Conservation (phyloP, 2,888 invertebrate species). For the Spisula subtruncata region DNA sequence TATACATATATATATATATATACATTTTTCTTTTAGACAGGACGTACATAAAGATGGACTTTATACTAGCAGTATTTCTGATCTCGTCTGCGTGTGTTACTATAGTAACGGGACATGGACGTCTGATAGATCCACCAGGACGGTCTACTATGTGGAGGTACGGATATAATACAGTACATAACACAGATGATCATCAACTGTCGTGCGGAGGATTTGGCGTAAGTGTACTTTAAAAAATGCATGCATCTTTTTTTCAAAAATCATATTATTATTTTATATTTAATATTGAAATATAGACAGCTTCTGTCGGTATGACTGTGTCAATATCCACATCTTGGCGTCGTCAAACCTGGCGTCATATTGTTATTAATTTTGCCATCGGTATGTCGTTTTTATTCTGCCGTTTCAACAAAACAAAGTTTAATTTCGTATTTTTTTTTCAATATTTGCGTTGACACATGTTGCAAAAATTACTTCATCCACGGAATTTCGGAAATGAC, state of each 20-base stretch:
- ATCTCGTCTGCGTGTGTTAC: not conserved
- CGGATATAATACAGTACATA: slow-evolving; percentile 96
- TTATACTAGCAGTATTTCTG: not conserved
- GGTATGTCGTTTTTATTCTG: too few species aligned
- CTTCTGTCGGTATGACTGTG: not conserved
- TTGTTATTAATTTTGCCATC: too few species aligned
- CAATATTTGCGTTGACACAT: too few species aligned
- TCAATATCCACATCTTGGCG: too few species aligned
- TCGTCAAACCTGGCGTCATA: too few species aligned
- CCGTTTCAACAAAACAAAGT: too few species aligned
- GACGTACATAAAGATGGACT: not conserved
- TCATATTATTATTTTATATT: not conserved
- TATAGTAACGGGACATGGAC: slow-evolving; percentile 89
- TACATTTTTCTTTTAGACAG: not conserved
- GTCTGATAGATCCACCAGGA: slow-evolving; percentile 96
- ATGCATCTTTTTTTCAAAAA: not conserved
- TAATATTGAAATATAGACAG: not conserved
- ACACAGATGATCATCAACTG: slow-evolving; percentile 97
- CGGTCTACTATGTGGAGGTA: slow-evolving; percentile 98
- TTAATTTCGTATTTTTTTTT: too few species aligned
- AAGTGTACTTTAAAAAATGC: slow-evolving; percentile 50
- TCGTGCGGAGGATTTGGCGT: slow-evolving; percentile 96
- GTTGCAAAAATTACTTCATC: too few species aligned
- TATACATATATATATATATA: not conserved
- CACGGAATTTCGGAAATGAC: too few species aligned